These are phyloP conservation scores for Bungarus multicinctus DNA, from an alignment of 2,113 vertebrate species.

Conservation along the genomic window DNA sequence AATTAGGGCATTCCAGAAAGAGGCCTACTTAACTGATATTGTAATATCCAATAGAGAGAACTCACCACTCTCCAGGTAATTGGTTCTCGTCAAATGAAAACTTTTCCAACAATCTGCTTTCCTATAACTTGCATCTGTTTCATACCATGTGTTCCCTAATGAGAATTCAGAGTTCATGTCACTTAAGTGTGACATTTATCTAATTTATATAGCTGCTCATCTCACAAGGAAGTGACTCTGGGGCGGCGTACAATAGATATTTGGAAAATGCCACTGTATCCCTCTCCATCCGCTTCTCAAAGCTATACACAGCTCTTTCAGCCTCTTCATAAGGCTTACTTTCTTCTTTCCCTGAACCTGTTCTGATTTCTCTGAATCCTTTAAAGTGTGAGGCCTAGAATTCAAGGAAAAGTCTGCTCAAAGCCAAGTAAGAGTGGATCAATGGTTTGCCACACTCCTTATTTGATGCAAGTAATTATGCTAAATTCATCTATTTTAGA, in stretches of 20 bases:
- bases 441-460: background rate
- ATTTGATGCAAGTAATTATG: background rate
- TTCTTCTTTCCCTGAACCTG: background rate
- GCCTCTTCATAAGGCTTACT: background rate
- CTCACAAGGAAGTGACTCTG: background rate
- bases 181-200: background rate
- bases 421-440: background rate
- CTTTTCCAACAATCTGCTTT: background rate
- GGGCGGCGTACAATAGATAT: too few relatives aligned
- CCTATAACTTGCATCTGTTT: background rate
- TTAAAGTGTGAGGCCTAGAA: background rate
- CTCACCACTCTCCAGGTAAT: background rate
- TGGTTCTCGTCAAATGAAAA: background rate
- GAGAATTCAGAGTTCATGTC: background rate
- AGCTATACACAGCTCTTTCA: background rate
- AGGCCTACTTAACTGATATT: background rate
- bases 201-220: background rate
- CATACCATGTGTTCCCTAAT: background rate
- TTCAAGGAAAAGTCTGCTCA: background rate
- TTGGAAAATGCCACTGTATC: background rate
- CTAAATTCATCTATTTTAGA: background rate
- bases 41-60: background rate
- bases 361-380: background rate
- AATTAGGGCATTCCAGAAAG: background rate
- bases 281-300: background rate